Base-by-base conservation (phyloP, 1,140 invertebrate species). In the Drosophila serrata region DNA sequence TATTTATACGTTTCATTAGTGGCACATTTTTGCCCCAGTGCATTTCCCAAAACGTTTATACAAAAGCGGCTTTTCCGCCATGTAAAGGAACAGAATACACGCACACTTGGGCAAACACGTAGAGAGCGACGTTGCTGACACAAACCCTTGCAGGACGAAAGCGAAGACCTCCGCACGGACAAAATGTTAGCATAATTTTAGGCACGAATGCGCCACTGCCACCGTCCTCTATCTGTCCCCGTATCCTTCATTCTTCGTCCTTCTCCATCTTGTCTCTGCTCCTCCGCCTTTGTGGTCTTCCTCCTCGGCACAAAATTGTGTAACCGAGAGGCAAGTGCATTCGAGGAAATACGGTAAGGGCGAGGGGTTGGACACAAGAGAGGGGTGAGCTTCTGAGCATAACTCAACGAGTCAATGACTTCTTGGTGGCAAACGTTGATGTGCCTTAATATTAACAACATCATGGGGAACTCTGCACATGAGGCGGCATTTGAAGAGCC, bases 371-470 rank as follows among this genome's bases (percentile, higher is more conserved):
- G 49, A 22, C 43, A 53, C 17, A 8, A 22, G 51, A 27, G n/a
- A 43, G 22, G 15, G 31, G 15, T 35, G 72, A 35, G 27, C 69
- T 56, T 61, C 79, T 88, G 79, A 84, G 82, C 84, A 92, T 92
- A 92, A 91, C 91, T 92, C 91, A 92, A 92, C 86, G 87, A 92
- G 90, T 92, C 90, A 92, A 92, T 92, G 90, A 92, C 90, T 92
- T 92, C 87, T 92, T 91, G 91, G 90, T 92, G 82, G 82, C 84
- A 82, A 82, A 88, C 84, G 82, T 82, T 91, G 90, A 90, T 92
- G 90, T 90, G 90, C 86, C 88, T 91, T 91, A 91, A 88, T 92
- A 92, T 92, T 85, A 88, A 85, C 90, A 91, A 82, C 90, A 90
- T 68, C 68, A 49, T 39, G 56, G 46, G 65, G 76, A 58, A 51